Base-by-base conservation (phyloP, 2,888 invertebrate genomes). In the Phymatocera aterrima region DNA sequence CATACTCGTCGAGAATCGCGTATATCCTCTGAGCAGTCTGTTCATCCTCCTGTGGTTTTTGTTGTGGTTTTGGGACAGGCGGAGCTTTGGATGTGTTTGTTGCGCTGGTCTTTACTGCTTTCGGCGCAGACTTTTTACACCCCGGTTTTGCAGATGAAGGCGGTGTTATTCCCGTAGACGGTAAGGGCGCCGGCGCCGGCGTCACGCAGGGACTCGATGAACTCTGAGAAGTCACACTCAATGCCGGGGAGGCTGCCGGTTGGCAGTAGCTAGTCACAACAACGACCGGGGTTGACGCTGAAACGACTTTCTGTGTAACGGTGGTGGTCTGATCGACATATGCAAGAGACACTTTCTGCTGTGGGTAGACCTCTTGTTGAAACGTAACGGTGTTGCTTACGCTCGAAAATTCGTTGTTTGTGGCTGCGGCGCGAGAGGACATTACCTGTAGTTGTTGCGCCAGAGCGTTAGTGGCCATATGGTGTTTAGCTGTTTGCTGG, bases 11-110 rank as follows among this genome's bases (percentile, higher is more conserved):
- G 70, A 96, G 89, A 84, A 96, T 96, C 82, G 95, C 95, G 80
- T 96, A 94, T 84, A 96, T 96, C 82, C 96, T 92, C 86, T 96
- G 95, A 0, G 95, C 95, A 0, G 96, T 96, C 87, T 95, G 95
- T 86, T 96, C 96, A 85, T 96, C 96, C 91, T 96, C 96, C 82
- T 95, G 93, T 1, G 95, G 95, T 87, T 96, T 96, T 83, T 95
- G 95, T 79, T 93, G 92, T 2, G 93, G 93, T 87, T 94, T 93
- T 4, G 95, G 94, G 40, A 95, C 92, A 2, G 94, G 93, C 43
- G 94, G 93, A 1, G 94, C 90, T 89, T 95, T 94, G 28, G 94
- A 91, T 2, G 94, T 91, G 81, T 92, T 93, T 0, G 93, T 93
- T 2, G 93, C 91, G 83, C 92, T 92, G 0, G 93, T 92, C 81